Evolutionary conservation across 2,113 vertebrate genomes (phyloP).

Genomic region (Empidonax alnorum): DNA sequence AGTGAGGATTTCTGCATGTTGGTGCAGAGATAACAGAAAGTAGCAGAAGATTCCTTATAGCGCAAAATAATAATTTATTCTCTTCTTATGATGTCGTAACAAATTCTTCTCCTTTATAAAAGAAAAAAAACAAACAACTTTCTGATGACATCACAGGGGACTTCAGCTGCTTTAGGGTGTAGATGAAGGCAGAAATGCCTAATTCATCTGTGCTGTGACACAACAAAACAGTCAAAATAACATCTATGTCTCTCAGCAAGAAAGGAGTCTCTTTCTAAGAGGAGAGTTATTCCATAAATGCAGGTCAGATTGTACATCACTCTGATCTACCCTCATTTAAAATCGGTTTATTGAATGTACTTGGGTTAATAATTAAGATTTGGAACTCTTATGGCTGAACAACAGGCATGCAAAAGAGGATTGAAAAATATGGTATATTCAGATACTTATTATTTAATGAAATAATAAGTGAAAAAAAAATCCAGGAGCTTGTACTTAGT

Average conservation of each 20-base stretch:
- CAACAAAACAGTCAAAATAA: constrained; percentile 71
- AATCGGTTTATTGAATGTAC: constrained; percentile 71
- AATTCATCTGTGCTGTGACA: constrained; percentile 65
- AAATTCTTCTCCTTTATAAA: constrained; percentile 48
- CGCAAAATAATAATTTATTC: constrained; percentile 39
- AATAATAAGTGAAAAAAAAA: constrained; percentile 6
- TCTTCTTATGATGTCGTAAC: constrained; percentile 65
- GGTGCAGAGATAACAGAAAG: constrained; percentile 33
- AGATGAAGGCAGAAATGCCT: constrained; percentile 59
- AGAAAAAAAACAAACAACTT: constrained; percentile 46
- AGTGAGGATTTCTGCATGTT: constrained; percentile 35
- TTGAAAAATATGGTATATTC: constrained; percentile 50
- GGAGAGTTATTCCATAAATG: constrained; percentile 71
- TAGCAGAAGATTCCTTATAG: constrained; percentile 56
- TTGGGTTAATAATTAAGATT: constrained; percentile 74
- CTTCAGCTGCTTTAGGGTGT: constrained; percentile 61
- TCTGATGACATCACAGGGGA: constrained; percentile 70
- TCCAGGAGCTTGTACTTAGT: constrained; percentile 47
- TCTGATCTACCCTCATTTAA: constrained; percentile 73
- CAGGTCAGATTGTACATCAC: constrained; percentile 65
- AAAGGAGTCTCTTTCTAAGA: constrained; percentile 69
- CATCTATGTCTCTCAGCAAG: constrained; percentile 44
- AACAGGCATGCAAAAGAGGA: constrained; percentile 56
- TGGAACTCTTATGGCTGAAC: constrained; percentile 68
- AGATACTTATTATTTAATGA: constrained; percentile 33